phyloP scores from a whole-genome alignment of 53 echinoderm and acorn worm genomes.

The Echinarachnius parma region DNA sequence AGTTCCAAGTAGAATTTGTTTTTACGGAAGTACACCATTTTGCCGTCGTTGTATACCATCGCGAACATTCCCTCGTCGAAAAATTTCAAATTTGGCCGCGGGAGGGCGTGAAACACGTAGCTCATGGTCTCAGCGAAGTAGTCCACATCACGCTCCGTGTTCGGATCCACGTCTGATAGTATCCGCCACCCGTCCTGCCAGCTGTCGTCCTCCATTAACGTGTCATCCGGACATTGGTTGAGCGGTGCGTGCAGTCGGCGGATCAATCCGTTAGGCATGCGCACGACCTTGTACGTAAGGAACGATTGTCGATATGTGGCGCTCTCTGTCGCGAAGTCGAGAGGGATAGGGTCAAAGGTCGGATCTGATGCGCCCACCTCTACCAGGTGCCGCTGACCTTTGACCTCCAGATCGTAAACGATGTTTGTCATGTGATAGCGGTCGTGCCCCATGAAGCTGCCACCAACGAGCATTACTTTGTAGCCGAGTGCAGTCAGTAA shows the following conservation, averaged over 20 bases:
- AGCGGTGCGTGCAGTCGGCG: background rate
- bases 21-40: slow-evolving; percentile 2
- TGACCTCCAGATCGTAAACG: slow-evolving; percentile 11
- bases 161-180: background rate
- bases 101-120: background rate
- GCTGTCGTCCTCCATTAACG: background rate
- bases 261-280: background rate
- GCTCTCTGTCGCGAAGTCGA: slow-evolving; percentile 11
- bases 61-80: background rate
- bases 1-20: background rate
- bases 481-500: slow-evolving; percentile 18
- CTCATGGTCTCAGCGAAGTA: slow-evolving; percentile 8
- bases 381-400: slow-evolving; percentile 12
- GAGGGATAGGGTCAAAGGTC: slow-evolving; percentile 21
- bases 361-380: slow-evolving; percentile 33
- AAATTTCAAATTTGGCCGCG: background rate
- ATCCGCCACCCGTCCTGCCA: background rate
- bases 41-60: slow-evolving; percentile 6
- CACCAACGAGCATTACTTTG: slow-evolving; percentile 17
- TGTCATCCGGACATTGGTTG: background rate
- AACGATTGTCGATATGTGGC: slow-evolving; percentile 1
- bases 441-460: background rate
- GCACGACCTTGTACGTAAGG: background rate
- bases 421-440: slow-evolving; percentile 10
- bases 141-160: background rate